Evolutionary conservation across 2,113 vertebrate species (phyloP), one percentile per base, ranked within the genome.

Genomic region (Pithys albifrons): DNA sequence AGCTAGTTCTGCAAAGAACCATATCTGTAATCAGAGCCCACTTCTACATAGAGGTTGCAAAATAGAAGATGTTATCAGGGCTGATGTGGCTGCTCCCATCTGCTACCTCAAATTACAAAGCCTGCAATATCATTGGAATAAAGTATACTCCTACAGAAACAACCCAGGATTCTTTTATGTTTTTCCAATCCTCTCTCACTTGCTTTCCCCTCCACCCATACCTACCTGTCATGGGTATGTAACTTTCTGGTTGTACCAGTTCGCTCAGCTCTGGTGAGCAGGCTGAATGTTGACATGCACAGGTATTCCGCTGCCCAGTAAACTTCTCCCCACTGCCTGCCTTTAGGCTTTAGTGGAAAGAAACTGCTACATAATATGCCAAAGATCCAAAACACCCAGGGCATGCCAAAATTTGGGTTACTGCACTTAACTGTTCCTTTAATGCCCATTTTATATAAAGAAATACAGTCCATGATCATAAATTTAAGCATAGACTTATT

Each of bases 211-310:
- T 91, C 64, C 9, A 0, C 91, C 83, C 22, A 43, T 33, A n/a
- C 88, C 91, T 93, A 91, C 83, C 65, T 74, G 51, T 64, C 69
- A 14, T 3, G 39, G 19, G 45, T 86, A 86, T 37, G 82, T 74
- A 67, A 81, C 37, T 95, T 96, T 81, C 92, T 93, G 90, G 95
- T 93, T 64, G 79, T 92, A 94, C 95, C 89, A 93, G 92, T 96
- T 96, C 5, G 17, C 66, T 91, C 46, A 69, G 74, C 72, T 67
- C 58, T 71, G 80, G 72, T 1, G 25, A 89, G 76, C 88, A 57
- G 67, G 58, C 35, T 78, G 72, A 64, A 4, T 37, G 75, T 67
- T 95, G 85, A 86, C 90, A 76, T 88, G 77, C 91, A 70, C 69
- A 82, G 75, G 39, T 84, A 81, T 84, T 80, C 65, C 2, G 4